Conservation (phyloP, 2,888 invertebrate genomes). For the Napeogenes sylphis region DNA sequence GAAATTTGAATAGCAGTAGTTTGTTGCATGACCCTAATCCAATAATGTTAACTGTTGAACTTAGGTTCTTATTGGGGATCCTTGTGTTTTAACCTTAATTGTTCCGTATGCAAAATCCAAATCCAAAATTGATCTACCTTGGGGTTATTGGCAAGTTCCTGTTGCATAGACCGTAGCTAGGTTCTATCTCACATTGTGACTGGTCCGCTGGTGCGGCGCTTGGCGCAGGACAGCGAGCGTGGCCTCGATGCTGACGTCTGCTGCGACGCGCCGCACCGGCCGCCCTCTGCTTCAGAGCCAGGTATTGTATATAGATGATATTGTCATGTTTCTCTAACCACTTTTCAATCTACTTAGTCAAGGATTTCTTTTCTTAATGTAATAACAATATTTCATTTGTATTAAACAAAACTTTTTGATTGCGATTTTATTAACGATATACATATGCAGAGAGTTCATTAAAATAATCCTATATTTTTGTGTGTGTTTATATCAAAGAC, state of each 20-base stretch:
- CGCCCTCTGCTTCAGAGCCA: constrained; percentile 71
- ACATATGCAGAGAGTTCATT: neutral
- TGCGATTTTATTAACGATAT: neutral
- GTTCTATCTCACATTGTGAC: constrained; percentile 76
- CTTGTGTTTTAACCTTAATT: constrained; percentile 20
- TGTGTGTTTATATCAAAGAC: no score
- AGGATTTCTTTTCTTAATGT: neutral
- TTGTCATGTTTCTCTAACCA: constrained; percentile 4
- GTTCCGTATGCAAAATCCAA: constrained; percentile 13
- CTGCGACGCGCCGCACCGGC: constrained; percentile 74
- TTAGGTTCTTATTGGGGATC: constrained; percentile 38
- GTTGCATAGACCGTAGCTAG: constrained; percentile 67
- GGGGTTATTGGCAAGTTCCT: constrained; percentile 54
- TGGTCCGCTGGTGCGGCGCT: constrained; percentile 77
- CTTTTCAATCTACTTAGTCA: constrained; percentile 1
- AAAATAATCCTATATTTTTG: no score
- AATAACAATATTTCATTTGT: neutral
- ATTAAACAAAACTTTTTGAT: neutral
- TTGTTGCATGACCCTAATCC: constrained; percentile 59
- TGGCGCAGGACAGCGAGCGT: constrained; percentile 76
- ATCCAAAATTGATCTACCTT: constrained; percentile 32
- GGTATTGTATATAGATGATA: constrained; percentile 50
- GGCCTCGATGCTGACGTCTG: constrained; percentile 75
- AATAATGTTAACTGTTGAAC: constrained; percentile 35
- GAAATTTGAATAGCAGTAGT: constrained; percentile 31